Percentiles rank a stretch among this genome's conserved stretches.
phyloP scores from a whole-genome alignment of 2,888 invertebrate species.

The Phortica okadai region DNA sequence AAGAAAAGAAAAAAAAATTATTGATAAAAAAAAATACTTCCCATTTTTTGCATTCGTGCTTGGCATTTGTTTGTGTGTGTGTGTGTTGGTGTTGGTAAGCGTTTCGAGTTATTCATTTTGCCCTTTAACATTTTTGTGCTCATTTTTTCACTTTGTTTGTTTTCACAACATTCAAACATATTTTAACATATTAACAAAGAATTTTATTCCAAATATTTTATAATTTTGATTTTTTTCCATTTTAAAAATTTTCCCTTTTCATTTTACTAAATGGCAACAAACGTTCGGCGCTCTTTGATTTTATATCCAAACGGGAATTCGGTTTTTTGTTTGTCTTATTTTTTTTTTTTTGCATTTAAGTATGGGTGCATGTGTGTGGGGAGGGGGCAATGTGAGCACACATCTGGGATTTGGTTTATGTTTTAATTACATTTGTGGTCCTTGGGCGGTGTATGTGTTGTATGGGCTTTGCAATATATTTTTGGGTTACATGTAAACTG shows the following conservation, averaged over 20 bases:
- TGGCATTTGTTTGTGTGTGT: too few relatives aligned
- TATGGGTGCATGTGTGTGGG: not conserved
- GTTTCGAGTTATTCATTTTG: too few relatives aligned
- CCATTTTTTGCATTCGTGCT: too few relatives aligned
- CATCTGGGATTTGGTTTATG: constrained; percentile 59
- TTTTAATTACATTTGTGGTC: constrained; percentile 65
- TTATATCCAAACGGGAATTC: not conserved
- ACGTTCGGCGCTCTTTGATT: not conserved
- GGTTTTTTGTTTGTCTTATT: not conserved
- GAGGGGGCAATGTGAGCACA: not conserved
- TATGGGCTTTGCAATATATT: not conserved
- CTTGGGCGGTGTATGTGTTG: not conserved
- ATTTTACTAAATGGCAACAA: not conserved
- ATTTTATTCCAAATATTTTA: not conserved
- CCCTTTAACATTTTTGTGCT: too few relatives aligned
- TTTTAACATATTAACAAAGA: not conserved
- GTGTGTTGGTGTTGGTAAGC: too few relatives aligned
- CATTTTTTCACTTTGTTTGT: too few relatives aligned
- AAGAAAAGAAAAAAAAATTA: too few relatives aligned
- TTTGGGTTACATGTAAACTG: not conserved
- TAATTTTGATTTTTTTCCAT: not conserved
- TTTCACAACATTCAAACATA: not conserved
- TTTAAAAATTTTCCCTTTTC: not conserved
- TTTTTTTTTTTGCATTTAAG: not conserved
- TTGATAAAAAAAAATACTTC: too few relatives aligned